Percentiles rank a stretch among this genome's conserved stretches.
Evolutionary conservation across 1,140 invertebrate genomes (phyloP).

Genomic region (Zaprionus gabonicus): DNA sequence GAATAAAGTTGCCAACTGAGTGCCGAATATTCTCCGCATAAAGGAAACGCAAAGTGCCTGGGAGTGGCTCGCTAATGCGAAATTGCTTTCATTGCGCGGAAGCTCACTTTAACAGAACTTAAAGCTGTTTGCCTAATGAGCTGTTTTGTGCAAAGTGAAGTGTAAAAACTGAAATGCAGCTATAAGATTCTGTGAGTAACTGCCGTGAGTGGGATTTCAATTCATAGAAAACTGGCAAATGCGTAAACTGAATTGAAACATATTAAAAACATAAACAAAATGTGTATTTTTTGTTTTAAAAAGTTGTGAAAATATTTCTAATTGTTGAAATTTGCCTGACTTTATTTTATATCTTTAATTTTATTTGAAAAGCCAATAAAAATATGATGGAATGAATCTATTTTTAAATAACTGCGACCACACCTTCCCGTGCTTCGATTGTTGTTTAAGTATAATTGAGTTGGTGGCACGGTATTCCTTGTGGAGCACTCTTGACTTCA

Average conservation of each 20-base stretch:
- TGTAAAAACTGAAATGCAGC: constrained; percentile 9
- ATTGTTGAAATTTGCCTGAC: not conserved
- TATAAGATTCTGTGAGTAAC: not conserved
- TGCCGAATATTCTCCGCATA: constrained; percentile 18
- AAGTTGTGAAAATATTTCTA: not conserved
- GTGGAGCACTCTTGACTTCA: not conserved
- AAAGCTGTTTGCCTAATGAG: constrained; percentile 46
- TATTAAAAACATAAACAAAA: not conserved
- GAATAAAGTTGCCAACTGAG: constrained; percentile 24
- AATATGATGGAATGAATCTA: not conserved
- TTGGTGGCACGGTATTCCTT: not conserved
- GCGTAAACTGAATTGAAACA: not conserved
- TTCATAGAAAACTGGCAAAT: not conserved
- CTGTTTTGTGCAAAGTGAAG: constrained; percentile 40
- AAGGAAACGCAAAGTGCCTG: constrained; percentile 21
- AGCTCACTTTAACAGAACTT: constrained; percentile 15
- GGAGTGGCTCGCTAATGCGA: constrained; percentile 17
- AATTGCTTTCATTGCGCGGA: constrained; percentile 25
- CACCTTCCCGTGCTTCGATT: not conserved
- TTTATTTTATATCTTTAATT: not conserved
- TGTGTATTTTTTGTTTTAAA: not conserved
- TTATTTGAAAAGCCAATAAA: not conserved
- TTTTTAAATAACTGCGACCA: not conserved
- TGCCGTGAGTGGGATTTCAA: not conserved
- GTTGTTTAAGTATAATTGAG: constrained; percentile 1